Conservation (phyloP, 2,888 invertebrate genomes). For the Pterostichus niger region DNA sequence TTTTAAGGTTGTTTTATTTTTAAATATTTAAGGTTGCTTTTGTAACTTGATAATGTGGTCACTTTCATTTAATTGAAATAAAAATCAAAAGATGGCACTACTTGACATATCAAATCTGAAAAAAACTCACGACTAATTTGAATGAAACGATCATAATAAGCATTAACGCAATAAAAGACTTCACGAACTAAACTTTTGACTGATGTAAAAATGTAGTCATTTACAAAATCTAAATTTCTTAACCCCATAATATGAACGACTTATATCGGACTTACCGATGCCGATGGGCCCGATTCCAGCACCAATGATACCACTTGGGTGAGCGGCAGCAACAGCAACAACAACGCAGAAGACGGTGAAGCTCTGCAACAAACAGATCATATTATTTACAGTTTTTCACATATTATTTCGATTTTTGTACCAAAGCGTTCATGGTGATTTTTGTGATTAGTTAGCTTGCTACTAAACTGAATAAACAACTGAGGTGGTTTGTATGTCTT, state of each 20-base stretch:
- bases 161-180: too few species aligned
- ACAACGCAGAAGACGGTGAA: constrained; percentile 20
- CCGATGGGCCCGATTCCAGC: constrained; percentile 49
- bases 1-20: too few species aligned
- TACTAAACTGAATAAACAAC: constrained; percentile 13
- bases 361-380: constrained; percentile 36
- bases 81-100: too few species aligned
- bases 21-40: too few species aligned
- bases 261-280: constrained; percentile 30
- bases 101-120: too few species aligned
- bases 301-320: constrained; percentile 29
- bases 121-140: too few species aligned
- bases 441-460: constrained; percentile 31
- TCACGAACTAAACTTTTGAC: too few species aligned
- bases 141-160: too few species aligned
- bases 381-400: constrained; percentile 4
- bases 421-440: constrained; percentile 55
- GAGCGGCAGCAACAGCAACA: constrained; percentile 17
- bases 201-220: too few species aligned
- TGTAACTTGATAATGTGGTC: too few species aligned
- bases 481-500: constrained; percentile 39
- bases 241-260: neutral
- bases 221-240: too few species aligned
- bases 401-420: neutral
- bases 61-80: too few species aligned